phyloP scores from a whole-genome alignment of 2,888 invertebrate species.

The Volucella zonaria region DNA sequence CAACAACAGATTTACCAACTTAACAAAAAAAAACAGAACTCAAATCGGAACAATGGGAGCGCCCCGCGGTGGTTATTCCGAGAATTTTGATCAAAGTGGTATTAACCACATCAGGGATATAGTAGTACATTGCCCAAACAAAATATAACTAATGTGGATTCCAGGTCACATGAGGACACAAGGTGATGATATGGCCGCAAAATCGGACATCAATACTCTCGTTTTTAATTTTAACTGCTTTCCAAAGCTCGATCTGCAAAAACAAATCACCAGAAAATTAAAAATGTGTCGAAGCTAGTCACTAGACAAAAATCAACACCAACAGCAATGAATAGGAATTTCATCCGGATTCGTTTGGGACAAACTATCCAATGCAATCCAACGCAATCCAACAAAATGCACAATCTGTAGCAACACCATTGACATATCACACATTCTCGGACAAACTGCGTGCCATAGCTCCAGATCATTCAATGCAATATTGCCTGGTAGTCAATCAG shows the following conservation, averaged over 20 bases:
- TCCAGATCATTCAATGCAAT: conserved; percentile 3
- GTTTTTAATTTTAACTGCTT: not conserved
- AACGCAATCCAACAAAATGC: conserved; percentile 5
- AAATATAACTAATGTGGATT: not conserved
- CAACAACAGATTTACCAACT: no score
- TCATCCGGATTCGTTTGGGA: not conserved
- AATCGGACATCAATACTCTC: not conserved
- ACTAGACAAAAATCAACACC: not conserved
- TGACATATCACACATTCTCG: conserved; percentile 6
- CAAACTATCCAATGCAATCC: not conserved
- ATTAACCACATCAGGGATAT: not conserved
- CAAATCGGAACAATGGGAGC: no score
- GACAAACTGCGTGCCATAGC: not conserved
- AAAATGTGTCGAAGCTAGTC: not conserved
- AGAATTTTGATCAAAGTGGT: not conserved
- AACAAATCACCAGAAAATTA: not conserved
- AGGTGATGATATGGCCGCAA: not conserved
- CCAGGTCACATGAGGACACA: not conserved
- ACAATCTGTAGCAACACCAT: conserved; percentile 1
- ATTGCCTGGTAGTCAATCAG: not conserved
- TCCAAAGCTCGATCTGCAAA: conserved; percentile 5
- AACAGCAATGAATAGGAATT: not conserved
- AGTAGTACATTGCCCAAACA: not conserved
- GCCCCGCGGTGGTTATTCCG: no score
- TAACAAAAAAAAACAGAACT: no score